Evolutionary conservation across 2,797 vertebrate species (phyloP), one percentile per base, ranked within the genome.

Genomic region (Argentina silus): DNA sequence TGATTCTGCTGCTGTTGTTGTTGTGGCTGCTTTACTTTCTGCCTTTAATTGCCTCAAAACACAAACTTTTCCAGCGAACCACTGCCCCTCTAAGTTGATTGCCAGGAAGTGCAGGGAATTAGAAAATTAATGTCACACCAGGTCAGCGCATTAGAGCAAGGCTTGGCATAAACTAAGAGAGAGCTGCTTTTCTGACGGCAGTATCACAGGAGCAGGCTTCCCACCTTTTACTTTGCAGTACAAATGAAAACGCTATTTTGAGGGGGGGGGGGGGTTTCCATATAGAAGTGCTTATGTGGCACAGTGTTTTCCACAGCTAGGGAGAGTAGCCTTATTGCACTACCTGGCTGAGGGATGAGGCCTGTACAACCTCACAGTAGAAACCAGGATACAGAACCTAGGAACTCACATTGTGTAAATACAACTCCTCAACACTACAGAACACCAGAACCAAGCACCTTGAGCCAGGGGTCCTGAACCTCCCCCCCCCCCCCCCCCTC

Each of bases 21-120:
- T 69, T 83, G 73, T 60, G 77, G 63, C 19, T 83, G 78, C 84
- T 88, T 84, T 81, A 75, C 77, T 88, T 86, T 86, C 67, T 82
- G 74, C 74, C 82, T 86, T 91, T 89, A 92, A 92, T 90, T 91
- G 88, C 88, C 83, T 92, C 78, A 75, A 63, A 79, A 82, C 27
- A 81, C 81, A 87, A 92, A 90, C 86, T 90, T 91, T 84, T 81
- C 82, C 78, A 86, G 88, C 76, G 82, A 92, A 91, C 87, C 90
- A 90, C 89, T 90, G 89, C 85, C 88, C 88, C 87, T 92, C 88
- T 90, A 90, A 88, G 92, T 89, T 89, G 90, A 92, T 90, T 91
- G 85, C 82, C 88, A 91, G 90, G 87, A 92, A 92, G 89, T 92
- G 90, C 89, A 92, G 83, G 88, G 88, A 90, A 91, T 89, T 89